These are phyloP conservation scores for Philhelius pedissequus DNA, from an alignment of 2,888 invertebrate species.

Conservation along the genomic window DNA sequence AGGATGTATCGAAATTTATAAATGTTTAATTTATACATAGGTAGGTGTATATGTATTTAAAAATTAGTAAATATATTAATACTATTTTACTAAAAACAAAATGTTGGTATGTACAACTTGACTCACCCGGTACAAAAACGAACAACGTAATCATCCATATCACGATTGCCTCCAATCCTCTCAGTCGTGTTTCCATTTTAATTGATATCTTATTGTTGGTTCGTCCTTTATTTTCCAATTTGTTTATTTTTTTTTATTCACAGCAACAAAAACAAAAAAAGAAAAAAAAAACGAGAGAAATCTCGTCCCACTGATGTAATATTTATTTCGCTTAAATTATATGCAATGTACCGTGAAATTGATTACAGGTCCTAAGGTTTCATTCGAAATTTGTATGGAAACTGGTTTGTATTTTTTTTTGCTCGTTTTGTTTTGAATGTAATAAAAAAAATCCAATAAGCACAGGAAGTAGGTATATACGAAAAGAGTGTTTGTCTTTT, in stretches of 20 bases:
- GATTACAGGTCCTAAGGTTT: slow-evolving; percentile 36
- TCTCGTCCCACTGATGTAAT: background rate
- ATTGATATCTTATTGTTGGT: slow-evolving; percentile 33
- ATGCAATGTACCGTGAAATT: slow-evolving; percentile 44
- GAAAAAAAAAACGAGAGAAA: background rate
- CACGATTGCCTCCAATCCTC: slow-evolving; percentile 29
- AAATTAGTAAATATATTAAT: background rate
- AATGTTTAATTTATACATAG: too few species aligned
- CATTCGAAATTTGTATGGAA: slow-evolving; percentile 16
- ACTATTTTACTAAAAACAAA: background rate
- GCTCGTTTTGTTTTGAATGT: background rate
- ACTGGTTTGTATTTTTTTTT: background rate
- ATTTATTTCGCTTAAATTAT: slow-evolving; percentile 43
- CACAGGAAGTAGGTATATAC: slow-evolving; percentile 1
- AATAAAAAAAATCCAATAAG: slow-evolving; percentile 27
- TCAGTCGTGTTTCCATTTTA: slow-evolving; percentile 32
- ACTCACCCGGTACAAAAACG: slow-evolving; percentile 58
- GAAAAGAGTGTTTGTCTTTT: background rate
- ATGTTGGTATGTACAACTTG: background rate
- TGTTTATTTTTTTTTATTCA: background rate
- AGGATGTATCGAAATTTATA: too few species aligned
- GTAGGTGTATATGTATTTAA: too few species aligned
- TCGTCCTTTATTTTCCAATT: slow-evolving; percentile 3
- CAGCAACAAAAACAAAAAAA: background rate
- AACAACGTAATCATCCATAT: slow-evolving; percentile 55